Conservation (phyloP, 2,797 vertebrate genomes). For the Telmatherina bonti region DNA sequence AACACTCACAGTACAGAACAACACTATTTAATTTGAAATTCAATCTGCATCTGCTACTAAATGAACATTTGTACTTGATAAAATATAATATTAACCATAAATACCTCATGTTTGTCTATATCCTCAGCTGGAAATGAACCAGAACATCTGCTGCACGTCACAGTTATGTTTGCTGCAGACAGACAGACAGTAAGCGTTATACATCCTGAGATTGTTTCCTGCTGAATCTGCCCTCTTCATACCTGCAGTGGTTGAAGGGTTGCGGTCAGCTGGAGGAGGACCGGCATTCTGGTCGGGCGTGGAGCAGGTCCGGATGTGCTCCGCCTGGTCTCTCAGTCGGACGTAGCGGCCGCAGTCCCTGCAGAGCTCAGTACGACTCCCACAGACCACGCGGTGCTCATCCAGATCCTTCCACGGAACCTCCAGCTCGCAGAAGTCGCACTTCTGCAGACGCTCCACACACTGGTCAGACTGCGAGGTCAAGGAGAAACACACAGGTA, state of each 20-base stretch:
- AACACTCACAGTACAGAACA: too few species aligned
- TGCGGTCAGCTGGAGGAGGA: not conserved
- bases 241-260: not conserved
- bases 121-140: slow-evolving; percentile 61
- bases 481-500: not conserved
- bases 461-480: slow-evolving; percentile 76
- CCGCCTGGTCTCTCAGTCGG: slow-evolving; percentile 59
- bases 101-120: slow-evolving; percentile 75
- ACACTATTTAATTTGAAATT: too few species aligned
- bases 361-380: slow-evolving; percentile 80
- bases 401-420: slow-evolving; percentile 70
- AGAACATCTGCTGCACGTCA: slow-evolving; percentile 51
- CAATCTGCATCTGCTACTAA: not conserved
- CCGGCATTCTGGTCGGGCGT: not conserved
- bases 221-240: not conserved
- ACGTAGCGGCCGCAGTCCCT: slow-evolving; percentile 77
- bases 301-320: slow-evolving; percentile 66
- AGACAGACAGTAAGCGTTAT: not conserved
- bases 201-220: not conserved
- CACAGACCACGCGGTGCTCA: slow-evolving; percentile 75
- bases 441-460: slow-evolving; percentile 62
- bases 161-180: slow-evolving; percentile 19
- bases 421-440: slow-evolving; percentile 82
- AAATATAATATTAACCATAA: not conserved
- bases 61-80: not conserved